These are phyloP conservation scores for Graphium colonna DNA, from an alignment of 2,888 invertebrate genomes.

Conservation along the genomic window DNA sequence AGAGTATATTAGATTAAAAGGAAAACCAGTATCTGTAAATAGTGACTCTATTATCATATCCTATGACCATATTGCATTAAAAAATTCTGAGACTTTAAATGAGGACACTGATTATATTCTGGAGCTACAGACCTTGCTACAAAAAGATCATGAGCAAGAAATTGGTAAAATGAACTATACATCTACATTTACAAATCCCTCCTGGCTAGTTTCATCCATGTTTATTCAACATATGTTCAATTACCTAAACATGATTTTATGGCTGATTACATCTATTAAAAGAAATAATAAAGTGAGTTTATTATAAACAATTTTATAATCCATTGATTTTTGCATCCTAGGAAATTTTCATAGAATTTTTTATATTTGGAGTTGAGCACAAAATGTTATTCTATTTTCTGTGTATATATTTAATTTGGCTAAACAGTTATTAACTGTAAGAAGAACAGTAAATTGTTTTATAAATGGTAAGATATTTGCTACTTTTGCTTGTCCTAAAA, in stretches of 20 bases:
- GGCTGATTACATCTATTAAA: slow-evolving; percentile 47
- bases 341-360: no score
- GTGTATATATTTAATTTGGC: no score
- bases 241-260: slow-evolving; percentile 51
- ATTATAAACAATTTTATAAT: neutral
- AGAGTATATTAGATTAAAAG: slow-evolving; percentile 43
- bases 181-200: slow-evolving; percentile 35
- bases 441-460: no score
- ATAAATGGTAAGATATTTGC: neutral
- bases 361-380: neutral
- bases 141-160: slow-evolving; percentile 35
- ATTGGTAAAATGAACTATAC: slow-evolving; percentile 22
- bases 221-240: slow-evolving; percentile 58
- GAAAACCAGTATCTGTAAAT: slow-evolving; percentile 32
- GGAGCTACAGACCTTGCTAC: slow-evolving; percentile 48
- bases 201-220: slow-evolving; percentile 59
- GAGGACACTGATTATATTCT: slow-evolving; percentile 45
- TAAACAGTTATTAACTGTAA: no score
- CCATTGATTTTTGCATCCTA: no score
- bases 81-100: slow-evolving; percentile 54
- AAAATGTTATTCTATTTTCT: no score
- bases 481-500: neutral
- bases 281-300: slow-evolving; percentile 52
- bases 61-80: slow-evolving; percentile 56
- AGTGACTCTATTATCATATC: slow-evolving; percentile 50